Conservation (phyloP, 2,113 vertebrate genomes). For the crab-eating macaque (Macaca fascicularis) region T2T-MFA8v1.1 NC_088378.1:147589501-147590000, state of each 20-base stretch:
- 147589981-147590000: not conserved
- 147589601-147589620: not conserved
- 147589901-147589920: not conserved
- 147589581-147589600: not conserved
- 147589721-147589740: not conserved
- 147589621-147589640: not conserved
- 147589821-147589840: not conserved
- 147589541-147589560: not conserved
- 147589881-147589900: too few relatives aligned
- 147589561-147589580: not conserved
- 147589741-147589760: not conserved
- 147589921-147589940: not conserved
- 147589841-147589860: not conserved
- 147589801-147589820: not conserved
- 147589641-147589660: not conserved
- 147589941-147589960: not conserved
- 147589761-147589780: not conserved
- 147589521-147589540: not conserved
- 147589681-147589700: not conserved
- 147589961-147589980: not conserved
- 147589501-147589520: not conserved
- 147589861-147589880: not conserved
- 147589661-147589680: not conserved
- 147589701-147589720: not conserved
- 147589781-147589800: rapidly evolving